Base-by-base conservation (phyloP, 2,113 vertebrate species). In the Sapajus apella region DNA sequence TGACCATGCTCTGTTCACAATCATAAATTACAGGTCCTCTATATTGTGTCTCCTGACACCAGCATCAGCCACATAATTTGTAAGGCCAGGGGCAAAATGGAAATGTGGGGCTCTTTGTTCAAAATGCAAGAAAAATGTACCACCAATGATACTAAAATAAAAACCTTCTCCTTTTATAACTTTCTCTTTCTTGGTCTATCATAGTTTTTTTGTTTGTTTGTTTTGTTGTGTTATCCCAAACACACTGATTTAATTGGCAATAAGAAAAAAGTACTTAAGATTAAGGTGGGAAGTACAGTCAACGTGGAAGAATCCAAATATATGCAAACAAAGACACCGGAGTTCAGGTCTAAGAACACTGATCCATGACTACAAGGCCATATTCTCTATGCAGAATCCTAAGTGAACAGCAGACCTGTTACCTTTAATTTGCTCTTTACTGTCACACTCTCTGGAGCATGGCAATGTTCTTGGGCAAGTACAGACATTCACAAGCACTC, bases 281-380 rank as follows among this genome's bases (percentile, higher is more conserved):
- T 68, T 61, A 90, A 66, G 68, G 18, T 88, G 13, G 18, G 35
- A 94, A 90, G 40, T 25, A 66, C 10, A 45, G n/a, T 68, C n/a
- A 35, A 82, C 66, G 56, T 95, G 82, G 95, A 98, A 30, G 80
- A 80, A 92, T 85, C 73, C 58, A 92, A 90, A 75, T 32, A 23
- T 55, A 86, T 66, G 82, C 43, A 43, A 89, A 90, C 61, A 92
- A 82, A 95, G 66, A 58, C 40, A 79, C 1, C 40, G 23, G 3
- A 20, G 17, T 68, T 96, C 72, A 90, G 1, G 37, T 82, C 56
- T 85, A 77, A 94, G 91, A 80, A 45, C 84, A 47, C 37, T n/a
- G 52, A 66, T 79, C 30, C 30, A 20, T 25, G 73, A 25, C 76
- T 12, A 0, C 82, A 73, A 94, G 87, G 58, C 45, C 56, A 80